Percentiles rank a stretch among this genome's conserved stretches.
These are phyloP conservation scores for Tenthredo livida DNA, from an alignment of 2,888 invertebrate genomes.

Conservation along the genomic window DNA sequence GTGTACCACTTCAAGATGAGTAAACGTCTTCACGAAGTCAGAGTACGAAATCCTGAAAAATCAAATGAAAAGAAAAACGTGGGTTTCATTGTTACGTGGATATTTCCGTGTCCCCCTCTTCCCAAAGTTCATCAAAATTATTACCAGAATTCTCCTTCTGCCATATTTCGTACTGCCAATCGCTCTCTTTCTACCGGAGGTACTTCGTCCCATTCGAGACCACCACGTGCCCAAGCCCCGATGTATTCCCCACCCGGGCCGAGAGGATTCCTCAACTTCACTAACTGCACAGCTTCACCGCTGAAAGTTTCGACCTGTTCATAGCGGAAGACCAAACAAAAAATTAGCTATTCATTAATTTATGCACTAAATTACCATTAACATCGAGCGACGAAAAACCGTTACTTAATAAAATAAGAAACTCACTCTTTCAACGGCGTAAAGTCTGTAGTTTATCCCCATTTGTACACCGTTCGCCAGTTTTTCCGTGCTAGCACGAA, in stretches of 20 bases:
- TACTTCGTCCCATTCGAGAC: conserved; percentile 89
- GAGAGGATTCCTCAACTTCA: conserved; percentile 86
- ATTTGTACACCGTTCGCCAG: conserved; percentile 86
- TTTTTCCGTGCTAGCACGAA: conserved; percentile 82
- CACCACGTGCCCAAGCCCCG: conserved; percentile 86
- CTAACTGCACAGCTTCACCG: conserved; percentile 86
- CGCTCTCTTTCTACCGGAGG: conserved; percentile 87
- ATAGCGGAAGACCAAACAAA: background rate
- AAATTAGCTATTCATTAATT: background rate
- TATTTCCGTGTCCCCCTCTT: conserved; percentile 63
- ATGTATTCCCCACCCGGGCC: conserved; percentile 84
- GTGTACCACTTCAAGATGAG: conserved; percentile 91
- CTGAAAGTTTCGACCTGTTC: conserved; percentile 85
- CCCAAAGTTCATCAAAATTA: conserved; percentile 49
- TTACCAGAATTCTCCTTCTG: conserved; percentile 88
- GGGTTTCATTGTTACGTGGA: background rate
- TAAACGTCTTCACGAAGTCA: conserved; percentile 91
- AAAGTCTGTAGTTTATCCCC: conserved; percentile 90
- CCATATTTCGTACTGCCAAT: conserved; percentile 83
- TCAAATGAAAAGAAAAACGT: conserved; percentile 40
- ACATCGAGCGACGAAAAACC: background rate
- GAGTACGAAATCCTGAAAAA: conserved; percentile 87
- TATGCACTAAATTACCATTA: background rate
- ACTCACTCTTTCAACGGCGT: conserved; percentile 86
- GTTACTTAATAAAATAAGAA: background rate